Evolutionary conservation across 2,888 invertebrate species (phyloP), one percentile per base, ranked within the genome.

Genomic region (Campopleginae sp.): DNA sequence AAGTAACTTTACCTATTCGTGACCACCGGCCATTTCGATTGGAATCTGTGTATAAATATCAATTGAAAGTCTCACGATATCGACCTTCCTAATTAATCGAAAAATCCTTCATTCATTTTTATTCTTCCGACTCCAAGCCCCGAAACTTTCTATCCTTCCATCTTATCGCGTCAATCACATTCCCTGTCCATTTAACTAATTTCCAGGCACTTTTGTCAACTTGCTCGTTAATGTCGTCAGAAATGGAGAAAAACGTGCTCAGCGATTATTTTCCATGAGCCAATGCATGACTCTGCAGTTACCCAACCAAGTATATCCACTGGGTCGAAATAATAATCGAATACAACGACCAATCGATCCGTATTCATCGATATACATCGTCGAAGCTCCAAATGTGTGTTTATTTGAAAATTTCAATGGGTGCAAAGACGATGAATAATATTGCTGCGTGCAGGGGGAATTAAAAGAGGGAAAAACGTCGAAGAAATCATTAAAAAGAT

Each of bases 401-500:
- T 19, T 54, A 8, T 27, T 12, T 23, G 8, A 33, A 38, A 12
- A 19, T 51, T 51, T 51, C 14, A 33, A 44, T 38, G 51, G 44
- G 14, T 70, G 19, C 2, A 42, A 58, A 74, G 44, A 42, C 19
- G 44, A 42, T 19, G 48, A 66, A 17, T 23, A 33, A 63, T 23
- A 51, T 23, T 79, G 70, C 42, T 31, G 33, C 12, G 38, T 23
- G 42, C 2, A 31, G 17, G 33, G 3, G n/a, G 14, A 58, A 23
- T 10, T 27, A n/a, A 14, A 23, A 12, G 38, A 23, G 48, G 14
- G 27, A 58, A 58, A 58, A 58, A 38, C 23, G 8, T 63, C 23
- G 17, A 65, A 82, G 79, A 82, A 79, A 82, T 85, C 82, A 85
- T 82, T 71, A 48, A 71, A 68, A 76, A 70, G 48, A 65, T 38